Evolutionary conservation across 2,888 invertebrate species (phyloP).

Genomic region (Latrodectus hesperus): DNA sequence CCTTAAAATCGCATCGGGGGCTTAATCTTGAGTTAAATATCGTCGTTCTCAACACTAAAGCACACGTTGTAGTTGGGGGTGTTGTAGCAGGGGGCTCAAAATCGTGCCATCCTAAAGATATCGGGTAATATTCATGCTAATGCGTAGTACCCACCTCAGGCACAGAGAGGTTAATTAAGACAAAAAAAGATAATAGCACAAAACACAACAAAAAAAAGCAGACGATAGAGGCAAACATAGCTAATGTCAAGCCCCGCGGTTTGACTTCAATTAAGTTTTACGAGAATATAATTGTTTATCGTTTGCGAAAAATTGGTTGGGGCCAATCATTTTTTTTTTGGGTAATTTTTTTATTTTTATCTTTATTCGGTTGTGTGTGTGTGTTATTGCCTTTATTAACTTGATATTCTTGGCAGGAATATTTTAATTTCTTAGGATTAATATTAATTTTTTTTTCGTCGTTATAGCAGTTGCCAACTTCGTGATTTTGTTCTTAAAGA

Average conservation of each 20-base stretch:
- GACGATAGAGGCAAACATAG: conserved; percentile 57
- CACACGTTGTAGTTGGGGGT: conserved; percentile 36
- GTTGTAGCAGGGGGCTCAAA: conserved; percentile 2
- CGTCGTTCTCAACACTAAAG: conserved; percentile 47
- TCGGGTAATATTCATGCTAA: conserved; percentile 42
- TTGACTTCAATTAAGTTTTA: conserved; percentile 68
- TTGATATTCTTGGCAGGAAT: conserved; percentile 51
- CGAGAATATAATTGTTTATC: conserved; percentile 68
- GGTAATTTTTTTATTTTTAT: not conserved
- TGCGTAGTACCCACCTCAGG: conserved; percentile 46
- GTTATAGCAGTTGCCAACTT: not conserved
- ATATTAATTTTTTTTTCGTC: conserved; percentile 16
- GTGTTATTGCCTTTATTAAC: conserved; percentile 58
- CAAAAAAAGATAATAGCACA: conserved; percentile 15
- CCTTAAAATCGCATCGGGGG: conserved; percentile 40
- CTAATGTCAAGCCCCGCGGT: conserved; percentile 39
- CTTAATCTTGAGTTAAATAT: conserved; percentile 59
- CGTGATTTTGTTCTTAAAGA: conserved; percentile 46
- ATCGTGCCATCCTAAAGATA: conserved; percentile 31
- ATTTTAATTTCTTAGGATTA: conserved; percentile 60
- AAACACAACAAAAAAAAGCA: conserved; percentile 43
- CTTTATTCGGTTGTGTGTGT: no score
- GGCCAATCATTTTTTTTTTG: conserved; percentile 29
- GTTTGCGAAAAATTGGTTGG: conserved; percentile 64
- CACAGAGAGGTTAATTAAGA: conserved; percentile 59